Evolutionary conservation across 1,140 invertebrate species (phyloP).

Genomic region (Cyrtorhinus lividipennis): DNA sequence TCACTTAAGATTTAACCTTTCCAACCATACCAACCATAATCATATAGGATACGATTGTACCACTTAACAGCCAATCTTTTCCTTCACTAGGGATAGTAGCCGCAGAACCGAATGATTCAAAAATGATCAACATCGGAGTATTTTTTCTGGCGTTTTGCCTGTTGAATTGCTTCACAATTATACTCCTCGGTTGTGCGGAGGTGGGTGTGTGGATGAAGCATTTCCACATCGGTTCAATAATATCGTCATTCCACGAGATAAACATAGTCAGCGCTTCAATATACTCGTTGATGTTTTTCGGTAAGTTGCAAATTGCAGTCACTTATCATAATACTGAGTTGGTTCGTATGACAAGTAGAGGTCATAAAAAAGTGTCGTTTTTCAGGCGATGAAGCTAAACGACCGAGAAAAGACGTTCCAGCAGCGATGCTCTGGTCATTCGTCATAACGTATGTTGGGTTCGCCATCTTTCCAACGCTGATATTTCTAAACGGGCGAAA

Average conservation of each 20-base stretch:
- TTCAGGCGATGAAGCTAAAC: neutral
- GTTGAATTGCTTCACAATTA: neutral
- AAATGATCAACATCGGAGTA: neutral
- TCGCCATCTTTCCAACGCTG: neutral
- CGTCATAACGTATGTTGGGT: neutral
- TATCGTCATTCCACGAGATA: neutral
- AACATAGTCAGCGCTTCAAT: neutral
- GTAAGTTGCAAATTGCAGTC: neutral
- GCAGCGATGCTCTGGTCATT: constrained; percentile 1
- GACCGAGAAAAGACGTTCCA: neutral
- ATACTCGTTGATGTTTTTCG: neutral
- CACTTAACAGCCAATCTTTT: no score
- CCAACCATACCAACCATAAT: no score
- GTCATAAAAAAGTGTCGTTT: no score
- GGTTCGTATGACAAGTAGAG: no score
- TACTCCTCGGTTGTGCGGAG: neutral
- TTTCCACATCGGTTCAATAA: neutral
- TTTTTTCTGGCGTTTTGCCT: neutral
- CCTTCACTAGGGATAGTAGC: neutral
- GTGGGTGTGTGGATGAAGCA: neutral
- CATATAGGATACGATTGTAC: no score
- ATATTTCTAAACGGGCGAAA: neutral
- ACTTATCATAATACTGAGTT: neutral
- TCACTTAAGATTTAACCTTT: no score
- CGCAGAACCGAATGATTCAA: neutral